These are phyloP conservation scores for Prorops nasuta DNA, from an alignment of 1,140 invertebrate genomes.

Conservation along the genomic window DNA sequence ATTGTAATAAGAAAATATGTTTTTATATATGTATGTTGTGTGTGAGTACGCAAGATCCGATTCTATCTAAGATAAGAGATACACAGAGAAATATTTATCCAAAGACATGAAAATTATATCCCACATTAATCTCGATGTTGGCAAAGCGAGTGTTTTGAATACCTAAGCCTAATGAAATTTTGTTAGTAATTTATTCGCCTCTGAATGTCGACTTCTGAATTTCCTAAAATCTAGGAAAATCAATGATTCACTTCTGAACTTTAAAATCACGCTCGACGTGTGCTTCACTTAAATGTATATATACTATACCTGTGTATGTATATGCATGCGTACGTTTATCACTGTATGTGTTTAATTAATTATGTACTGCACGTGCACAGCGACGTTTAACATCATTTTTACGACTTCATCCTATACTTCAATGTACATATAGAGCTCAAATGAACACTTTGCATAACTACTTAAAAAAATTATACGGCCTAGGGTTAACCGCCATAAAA, in stretches of 20 bases:
- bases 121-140: too few relatives aligned
- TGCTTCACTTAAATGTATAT: background rate
- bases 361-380: too few relatives aligned
- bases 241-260: too few relatives aligned
- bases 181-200: constrained; percentile 2
- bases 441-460: background rate
- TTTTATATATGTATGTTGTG: constrained; percentile 7
- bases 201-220: background rate
- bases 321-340: background rate
- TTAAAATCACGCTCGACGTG: too few relatives aligned
- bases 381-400: too few relatives aligned
- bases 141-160: constrained; percentile 15
- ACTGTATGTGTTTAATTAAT: too few relatives aligned
- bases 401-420: background rate
- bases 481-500: too few relatives aligned
- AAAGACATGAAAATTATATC: constrained; percentile 23
- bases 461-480: background rate
- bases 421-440: background rate
- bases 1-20: constrained; percentile 31
- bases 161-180: too few relatives aligned
- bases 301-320: background rate
- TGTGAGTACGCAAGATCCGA: background rate
- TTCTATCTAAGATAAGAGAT: constrained; percentile 17
- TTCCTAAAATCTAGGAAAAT: too few relatives aligned
- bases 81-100: constrained; percentile 32